Percentiles rank a stretch among this genome's conserved stretches.
Evolutionary conservation across 2,888 invertebrate species (phyloP).

Genomic region (Busseola fusca): DNA sequence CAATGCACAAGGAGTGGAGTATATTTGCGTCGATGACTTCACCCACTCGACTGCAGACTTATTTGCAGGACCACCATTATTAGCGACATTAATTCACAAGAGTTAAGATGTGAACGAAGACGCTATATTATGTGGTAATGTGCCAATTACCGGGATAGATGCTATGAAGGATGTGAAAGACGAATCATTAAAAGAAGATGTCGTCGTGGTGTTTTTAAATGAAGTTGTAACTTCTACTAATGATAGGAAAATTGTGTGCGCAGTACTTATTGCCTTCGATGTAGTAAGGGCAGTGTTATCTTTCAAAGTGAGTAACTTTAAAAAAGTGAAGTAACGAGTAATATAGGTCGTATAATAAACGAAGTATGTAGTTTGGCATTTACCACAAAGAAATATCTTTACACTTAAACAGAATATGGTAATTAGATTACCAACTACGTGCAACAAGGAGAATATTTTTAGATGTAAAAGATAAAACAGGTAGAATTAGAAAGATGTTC

Average conservation of each 20-base stretch:
- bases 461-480: background rate
- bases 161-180: slow-evolving; percentile 9
- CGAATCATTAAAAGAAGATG: background rate
- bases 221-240: slow-evolving; percentile 3
- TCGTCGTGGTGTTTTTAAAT: slow-evolving; percentile 12
- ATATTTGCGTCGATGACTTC: slow-evolving; percentile 79
- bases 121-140: slow-evolving; percentile 27
- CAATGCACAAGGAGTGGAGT: slow-evolving; percentile 49
- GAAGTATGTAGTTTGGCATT: background rate
- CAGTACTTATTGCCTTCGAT: background rate
- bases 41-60: slow-evolving; percentile 70
- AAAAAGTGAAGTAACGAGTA: background rate
- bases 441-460: background rate
- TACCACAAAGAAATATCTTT: background rate
- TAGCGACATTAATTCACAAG: slow-evolving; percentile 60
- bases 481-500: background rate
- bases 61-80: slow-evolving; percentile 74
- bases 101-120: slow-evolving; percentile 35
- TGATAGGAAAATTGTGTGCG: background rate
- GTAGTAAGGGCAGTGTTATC: slow-evolving; percentile 14
- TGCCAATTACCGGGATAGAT: slow-evolving; percentile 32
- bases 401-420: background rate
- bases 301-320: background rate
- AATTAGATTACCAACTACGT: background rate
- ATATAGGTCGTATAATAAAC: background rate